Evolutionary conservation across 1,140 invertebrate genomes (phyloP).

Genomic region (Drosophila carrolli): DNA sequence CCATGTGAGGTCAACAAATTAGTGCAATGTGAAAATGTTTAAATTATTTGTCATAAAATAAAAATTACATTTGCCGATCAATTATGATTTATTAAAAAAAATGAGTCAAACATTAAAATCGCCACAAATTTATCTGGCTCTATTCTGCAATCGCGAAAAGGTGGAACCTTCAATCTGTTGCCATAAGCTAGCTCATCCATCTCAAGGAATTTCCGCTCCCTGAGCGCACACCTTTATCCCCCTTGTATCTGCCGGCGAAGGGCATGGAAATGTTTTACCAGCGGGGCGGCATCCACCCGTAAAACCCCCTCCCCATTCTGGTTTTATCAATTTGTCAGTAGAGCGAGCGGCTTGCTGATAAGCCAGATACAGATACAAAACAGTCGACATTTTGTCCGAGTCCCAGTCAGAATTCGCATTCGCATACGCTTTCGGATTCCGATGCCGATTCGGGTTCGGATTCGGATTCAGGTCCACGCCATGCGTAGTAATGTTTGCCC

Average conservation of each 20-base stretch:
- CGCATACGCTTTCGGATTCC: conserved; percentile 8
- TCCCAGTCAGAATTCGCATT: conserved; percentile 18
- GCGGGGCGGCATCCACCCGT: conserved; percentile 17
- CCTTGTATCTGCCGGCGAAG: conserved; percentile 27
- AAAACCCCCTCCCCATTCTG: conserved; percentile 5
- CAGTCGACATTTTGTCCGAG: conserved; percentile 22
- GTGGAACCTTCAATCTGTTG: conserved; percentile 23
- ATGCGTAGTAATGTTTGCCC: conserved; percentile 46
- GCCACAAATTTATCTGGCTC: neutral
- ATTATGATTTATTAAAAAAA: too few relatives aligned
- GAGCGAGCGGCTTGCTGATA: conserved; percentile 56
- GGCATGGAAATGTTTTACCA: conserved; percentile 38
- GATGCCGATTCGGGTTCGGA: neutral
- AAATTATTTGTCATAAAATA: neutral
- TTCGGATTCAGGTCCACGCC: conserved; percentile 24
- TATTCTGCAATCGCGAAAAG: neutral
- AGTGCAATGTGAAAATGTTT: too few relatives aligned
- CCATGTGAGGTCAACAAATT: too few relatives aligned
- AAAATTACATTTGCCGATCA: neutral
- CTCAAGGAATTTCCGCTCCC: conserved; percentile 35
- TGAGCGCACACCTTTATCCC: conserved; percentile 25
- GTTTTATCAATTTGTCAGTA: conserved; percentile 74
- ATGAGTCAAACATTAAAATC: conserved; percentile 1
- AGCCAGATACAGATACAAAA: conserved; percentile 67
- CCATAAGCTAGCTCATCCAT: conserved; percentile 23